Evolutionary conservation across 2,797 vertebrate genomes (phyloP), one percentile per base, ranked within the genome.

Genomic region (Eupleurogrammus muticus): DNA sequence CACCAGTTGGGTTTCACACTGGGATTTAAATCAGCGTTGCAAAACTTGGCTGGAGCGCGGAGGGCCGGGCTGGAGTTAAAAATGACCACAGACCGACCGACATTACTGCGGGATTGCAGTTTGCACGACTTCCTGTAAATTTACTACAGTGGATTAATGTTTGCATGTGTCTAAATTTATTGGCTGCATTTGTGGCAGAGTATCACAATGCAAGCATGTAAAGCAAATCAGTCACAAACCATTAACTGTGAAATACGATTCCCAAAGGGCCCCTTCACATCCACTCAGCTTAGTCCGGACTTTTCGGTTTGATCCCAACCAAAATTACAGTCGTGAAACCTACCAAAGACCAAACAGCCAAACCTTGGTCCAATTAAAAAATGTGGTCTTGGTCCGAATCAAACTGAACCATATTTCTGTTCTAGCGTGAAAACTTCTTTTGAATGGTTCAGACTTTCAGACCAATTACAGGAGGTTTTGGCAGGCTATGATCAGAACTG

Each of bases 1-100:
- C 52, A 63, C 54, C 51, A 58, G 47, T 44, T 63, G 49, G 23
- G 40, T 48, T 69, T 58, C 52, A 62, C 67, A 47, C 44, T 32
- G 32, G 58, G 38, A 17, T 6, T 35, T 4, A 32, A 54, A 46
- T 24, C 19, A 8, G 51, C 34, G 42, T 75, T 66, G 21, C 53
- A 54, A 53, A 52, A 46, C 9, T 24, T 57, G 23, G 35, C 55
- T 44, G 16, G 4, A 34, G 24, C 16, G 47, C 16, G 10, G 4
- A 32, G 53, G n/a, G 6, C 73, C 7, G 58, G 36, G n/a, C 50
- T 21, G 5, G 47, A 28, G 21, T 49, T 50, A 24, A 42, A 51
- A 67, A 47, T 64, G 40, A 74, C 51, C 48, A 52, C 66, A 69
- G 42, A 58, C 40, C 51, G 28, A 32, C 11, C 55, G 28, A 19